phyloP scores from a whole-genome alignment of 2,888 invertebrate genomes.

The Eudemis profundana region DNA sequence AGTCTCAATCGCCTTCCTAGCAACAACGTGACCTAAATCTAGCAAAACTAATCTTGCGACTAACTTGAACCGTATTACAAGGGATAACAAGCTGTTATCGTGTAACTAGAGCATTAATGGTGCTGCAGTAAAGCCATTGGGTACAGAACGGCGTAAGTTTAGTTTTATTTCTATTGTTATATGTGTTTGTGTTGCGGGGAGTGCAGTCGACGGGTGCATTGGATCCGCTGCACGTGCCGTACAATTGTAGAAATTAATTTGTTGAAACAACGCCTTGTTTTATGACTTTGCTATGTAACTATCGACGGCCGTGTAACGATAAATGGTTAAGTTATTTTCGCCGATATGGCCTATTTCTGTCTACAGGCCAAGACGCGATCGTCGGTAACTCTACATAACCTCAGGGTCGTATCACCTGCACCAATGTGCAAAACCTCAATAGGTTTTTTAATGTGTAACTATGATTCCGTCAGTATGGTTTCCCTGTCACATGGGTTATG shows the following conservation, averaged over 20 bases:
- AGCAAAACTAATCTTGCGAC: constrained; percentile 6
- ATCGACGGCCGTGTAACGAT: not conserved
- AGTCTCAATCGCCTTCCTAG: not conserved
- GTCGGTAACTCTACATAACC: too few species aligned
- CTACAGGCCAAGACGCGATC: too few species aligned
- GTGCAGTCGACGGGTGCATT: constrained; percentile 4
- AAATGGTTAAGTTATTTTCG: too few species aligned
- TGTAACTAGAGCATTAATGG: not conserved
- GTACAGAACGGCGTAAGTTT: not conserved
- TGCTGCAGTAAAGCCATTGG: not conserved
- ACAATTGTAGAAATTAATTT: not conserved
- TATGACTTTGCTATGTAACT: not conserved
- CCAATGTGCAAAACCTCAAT: too few species aligned
- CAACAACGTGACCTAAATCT: constrained; percentile 20
- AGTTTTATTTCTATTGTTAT: not conserved
- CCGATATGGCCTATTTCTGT: too few species aligned
- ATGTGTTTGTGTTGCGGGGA: not conserved
- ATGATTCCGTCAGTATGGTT: too few species aligned
- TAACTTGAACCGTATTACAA: constrained; percentile 5
- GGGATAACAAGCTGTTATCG: not conserved
- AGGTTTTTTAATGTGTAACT: too few species aligned
- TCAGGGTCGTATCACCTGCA: too few species aligned
- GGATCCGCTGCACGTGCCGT: constrained; percentile 16
- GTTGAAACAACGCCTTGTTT: not conserved
- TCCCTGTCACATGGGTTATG: too few species aligned